A percentile compares a stretch with the other conserved stretches of the same genome.
These are phyloP conservation scores for Ascaphus truei DNA, from an alignment of 2,113 vertebrate species.

Conservation along the genomic window DNA sequence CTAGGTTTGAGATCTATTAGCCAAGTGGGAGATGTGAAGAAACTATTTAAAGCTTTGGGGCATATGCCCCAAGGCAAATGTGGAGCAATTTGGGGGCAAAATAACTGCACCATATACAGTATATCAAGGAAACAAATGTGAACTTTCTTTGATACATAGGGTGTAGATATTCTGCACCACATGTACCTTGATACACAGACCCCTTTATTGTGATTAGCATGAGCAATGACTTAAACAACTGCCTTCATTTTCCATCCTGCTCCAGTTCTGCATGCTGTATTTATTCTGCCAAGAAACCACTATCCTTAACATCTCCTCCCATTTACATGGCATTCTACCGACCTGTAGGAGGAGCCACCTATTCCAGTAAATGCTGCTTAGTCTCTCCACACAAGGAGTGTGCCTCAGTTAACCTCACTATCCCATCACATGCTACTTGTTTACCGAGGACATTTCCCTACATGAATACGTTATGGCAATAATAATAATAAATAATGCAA, in stretches of 20 bases:
- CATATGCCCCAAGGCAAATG: too few relatives aligned
- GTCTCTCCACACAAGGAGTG: not conserved
- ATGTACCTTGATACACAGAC: too few relatives aligned
- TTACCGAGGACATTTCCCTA: not conserved
- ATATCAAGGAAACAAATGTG: too few relatives aligned
- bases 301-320: not conserved
- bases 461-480: not conserved
- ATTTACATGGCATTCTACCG: not conserved
- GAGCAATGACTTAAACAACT: not conserved
- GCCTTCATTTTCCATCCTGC: not conserved
- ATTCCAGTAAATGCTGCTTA: constrained; percentile 12
- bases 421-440: constrained; percentile 7
- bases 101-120: too few relatives aligned
- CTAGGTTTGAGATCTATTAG: not conserved
- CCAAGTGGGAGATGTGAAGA: not conserved
- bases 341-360: not conserved
- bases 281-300: not conserved
- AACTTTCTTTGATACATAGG: too few relatives aligned
- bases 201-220: not conserved
- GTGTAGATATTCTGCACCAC: too few relatives aligned
- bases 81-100: too few relatives aligned
- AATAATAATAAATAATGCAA: not conserved
- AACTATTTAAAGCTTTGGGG: not conserved
- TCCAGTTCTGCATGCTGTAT: not conserved
- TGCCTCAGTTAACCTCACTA: constrained; percentile 3